A percentile compares a stretch with the other conserved stretches of the same genome.
Conservation (phyloP, 2,888 invertebrate genomes). For the Tanypteryx hageni region DNA sequence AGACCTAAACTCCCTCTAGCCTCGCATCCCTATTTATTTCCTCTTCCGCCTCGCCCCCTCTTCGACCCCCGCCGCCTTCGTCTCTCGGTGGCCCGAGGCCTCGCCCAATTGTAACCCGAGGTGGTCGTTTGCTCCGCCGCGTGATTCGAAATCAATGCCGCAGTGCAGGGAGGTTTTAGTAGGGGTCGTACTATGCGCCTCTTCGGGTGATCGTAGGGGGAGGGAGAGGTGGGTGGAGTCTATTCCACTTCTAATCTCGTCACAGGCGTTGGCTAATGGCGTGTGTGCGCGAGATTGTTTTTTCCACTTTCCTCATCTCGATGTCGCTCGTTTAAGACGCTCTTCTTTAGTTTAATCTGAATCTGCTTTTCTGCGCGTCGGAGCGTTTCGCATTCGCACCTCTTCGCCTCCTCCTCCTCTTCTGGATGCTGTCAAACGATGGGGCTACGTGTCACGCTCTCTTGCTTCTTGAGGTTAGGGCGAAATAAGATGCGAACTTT, state of each 20-base stretch:
- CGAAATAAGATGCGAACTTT: too few relatives aligned
- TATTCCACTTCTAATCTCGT: not conserved
- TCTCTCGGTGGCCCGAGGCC: slow-evolving; percentile 10
- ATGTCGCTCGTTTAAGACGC: not conserved
- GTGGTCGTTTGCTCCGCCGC: slow-evolving; percentile 5
- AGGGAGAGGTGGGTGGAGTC: not conserved
- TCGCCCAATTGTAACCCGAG: not conserved
- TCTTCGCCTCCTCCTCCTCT: too few relatives aligned
- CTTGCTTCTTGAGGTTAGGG: too few relatives aligned
- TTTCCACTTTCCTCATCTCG: not conserved
- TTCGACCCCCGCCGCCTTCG: not conserved
- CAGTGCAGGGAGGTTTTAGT: slow-evolving; percentile 37
- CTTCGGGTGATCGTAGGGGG: not conserved
- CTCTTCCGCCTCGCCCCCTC: not conserved
- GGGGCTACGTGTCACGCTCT: too few relatives aligned
- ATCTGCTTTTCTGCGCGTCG: too few relatives aligned
- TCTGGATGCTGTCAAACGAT: too few relatives aligned
- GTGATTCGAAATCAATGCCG: slow-evolving; percentile 58
- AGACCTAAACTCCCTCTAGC: too few relatives aligned
- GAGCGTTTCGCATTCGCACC: too few relatives aligned
- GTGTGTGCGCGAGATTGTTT: not conserved
- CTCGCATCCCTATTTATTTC: too few relatives aligned
- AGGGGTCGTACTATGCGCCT: slow-evolving; percentile 1
- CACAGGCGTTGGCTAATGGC: not conserved
- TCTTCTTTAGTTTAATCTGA: too few relatives aligned